A percentile compares a stretch with the other conserved stretches of the same genome.
Evolutionary conservation across 2,797 vertebrate genomes (phyloP).

Genomic region (Tauraco hartlaubi): DNA sequence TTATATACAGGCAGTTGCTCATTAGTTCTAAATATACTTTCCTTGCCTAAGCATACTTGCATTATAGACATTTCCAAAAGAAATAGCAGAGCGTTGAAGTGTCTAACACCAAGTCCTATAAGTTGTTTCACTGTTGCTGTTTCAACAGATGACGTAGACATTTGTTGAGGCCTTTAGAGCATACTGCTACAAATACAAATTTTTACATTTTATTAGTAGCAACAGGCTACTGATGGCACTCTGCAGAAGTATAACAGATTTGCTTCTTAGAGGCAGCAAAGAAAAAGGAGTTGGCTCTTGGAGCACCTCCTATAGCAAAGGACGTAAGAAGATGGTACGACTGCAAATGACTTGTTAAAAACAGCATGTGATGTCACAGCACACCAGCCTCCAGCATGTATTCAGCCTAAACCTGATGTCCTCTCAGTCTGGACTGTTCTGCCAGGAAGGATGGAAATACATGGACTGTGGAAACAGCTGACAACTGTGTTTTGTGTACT

Average conservation of each 20-base stretch:
- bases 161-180: not conserved
- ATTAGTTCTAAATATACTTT: slow-evolving; percentile 33
- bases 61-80: slow-evolving; percentile 21
- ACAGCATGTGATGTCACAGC: not conserved
- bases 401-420: not conserved
- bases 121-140: not conserved
- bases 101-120: not conserved
- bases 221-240: not conserved
- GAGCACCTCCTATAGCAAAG: not conserved
- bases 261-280: not conserved
- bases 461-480: not conserved
- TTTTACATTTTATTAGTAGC: not conserved
- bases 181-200: not conserved
- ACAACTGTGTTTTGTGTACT: not conserved
- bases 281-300: not conserved
- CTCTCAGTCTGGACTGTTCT: not conserved
- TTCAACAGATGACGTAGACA: not conserved
- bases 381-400: not conserved
- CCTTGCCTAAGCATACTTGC: slow-evolving; percentile 15
- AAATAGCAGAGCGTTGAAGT: not conserved
- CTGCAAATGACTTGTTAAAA: not conserved
- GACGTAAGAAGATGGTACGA: not conserved
- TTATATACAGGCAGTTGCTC: slow-evolving; percentile 32
- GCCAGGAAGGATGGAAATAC: not conserved
- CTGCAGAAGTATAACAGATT: not conserved